These are phyloP conservation scores for Columba livia DNA, from an alignment of 2,113 vertebrate species.

Conservation along the genomic window DNA sequence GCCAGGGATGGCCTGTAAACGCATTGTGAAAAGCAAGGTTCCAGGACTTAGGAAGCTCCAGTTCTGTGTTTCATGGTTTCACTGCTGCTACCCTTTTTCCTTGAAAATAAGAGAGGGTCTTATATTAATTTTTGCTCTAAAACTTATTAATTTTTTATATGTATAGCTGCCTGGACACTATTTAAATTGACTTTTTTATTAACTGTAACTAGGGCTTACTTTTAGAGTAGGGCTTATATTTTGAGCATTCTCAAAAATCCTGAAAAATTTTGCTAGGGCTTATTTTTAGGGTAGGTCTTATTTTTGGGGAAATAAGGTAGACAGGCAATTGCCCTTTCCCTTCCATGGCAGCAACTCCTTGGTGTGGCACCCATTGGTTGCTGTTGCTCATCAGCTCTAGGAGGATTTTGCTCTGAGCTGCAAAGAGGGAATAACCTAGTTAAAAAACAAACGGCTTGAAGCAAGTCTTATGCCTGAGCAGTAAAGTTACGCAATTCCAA, in stretches of 20 bases:
- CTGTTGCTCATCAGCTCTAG: background rate
- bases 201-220: too few relatives aligned
- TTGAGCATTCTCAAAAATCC: too few relatives aligned
- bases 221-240: too few relatives aligned
- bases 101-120: too few relatives aligned
- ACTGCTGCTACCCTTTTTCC: background rate
- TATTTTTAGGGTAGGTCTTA: too few relatives aligned
- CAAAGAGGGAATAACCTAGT: background rate
- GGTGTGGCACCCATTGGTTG: fast-evolving
- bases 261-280: too few relatives aligned
- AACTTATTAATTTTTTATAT: too few relatives aligned
- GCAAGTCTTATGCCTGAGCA: background rate
- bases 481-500: fast-evolving
- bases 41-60: background rate
- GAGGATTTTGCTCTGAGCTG: background rate
- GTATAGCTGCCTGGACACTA: too few relatives aligned
- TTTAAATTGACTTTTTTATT: too few relatives aligned
- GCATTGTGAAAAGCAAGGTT: background rate
- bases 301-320: too few relatives aligned
- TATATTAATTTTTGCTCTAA: too few relatives aligned
- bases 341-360: background rate
- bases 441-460: background rate
- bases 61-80: background rate
- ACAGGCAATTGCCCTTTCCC: fast-evolving
- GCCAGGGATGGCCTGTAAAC: fast-evolving